phyloP scores from a whole-genome alignment of 2,888 invertebrate species.

The Epinotia ramella region DNA sequence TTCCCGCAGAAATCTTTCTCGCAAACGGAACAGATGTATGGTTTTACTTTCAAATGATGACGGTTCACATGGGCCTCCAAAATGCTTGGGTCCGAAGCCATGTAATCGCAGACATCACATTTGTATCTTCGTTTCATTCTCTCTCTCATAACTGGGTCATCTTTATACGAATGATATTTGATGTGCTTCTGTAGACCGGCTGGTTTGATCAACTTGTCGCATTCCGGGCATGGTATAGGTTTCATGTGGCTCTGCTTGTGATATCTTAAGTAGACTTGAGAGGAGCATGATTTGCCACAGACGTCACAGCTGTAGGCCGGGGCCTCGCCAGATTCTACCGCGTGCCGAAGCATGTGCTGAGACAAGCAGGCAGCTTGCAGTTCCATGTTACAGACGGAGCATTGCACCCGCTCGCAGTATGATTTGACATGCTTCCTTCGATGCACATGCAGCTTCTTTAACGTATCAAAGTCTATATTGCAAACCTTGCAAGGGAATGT shows the following conservation, averaged over 20 bases:
- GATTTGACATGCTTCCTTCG: slow-evolving; percentile 41
- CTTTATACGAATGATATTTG: slow-evolving; percentile 41
- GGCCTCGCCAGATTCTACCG: slow-evolving; percentile 40
- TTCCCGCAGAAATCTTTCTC: slow-evolving; percentile 54
- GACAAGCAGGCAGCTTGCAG: slow-evolving; percentile 57
- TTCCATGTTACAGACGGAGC: slow-evolving; percentile 58
- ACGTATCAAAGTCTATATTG: slow-evolving; percentile 54
- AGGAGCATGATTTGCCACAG: slow-evolving; percentile 57
- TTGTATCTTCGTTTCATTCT: slow-evolving; percentile 42
- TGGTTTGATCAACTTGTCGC: slow-evolving; percentile 54
- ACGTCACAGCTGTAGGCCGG: slow-evolving; percentile 56
- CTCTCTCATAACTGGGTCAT: slow-evolving; percentile 36
- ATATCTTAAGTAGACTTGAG: slow-evolving; percentile 52
- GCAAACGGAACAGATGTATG: slow-evolving; percentile 57
- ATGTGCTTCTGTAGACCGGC: slow-evolving; percentile 56
- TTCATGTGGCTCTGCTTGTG: slow-evolving; percentile 57
- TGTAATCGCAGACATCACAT: slow-evolving; percentile 55
- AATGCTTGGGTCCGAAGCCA: slow-evolving; percentile 46
- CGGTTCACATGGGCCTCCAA: slow-evolving; percentile 60
- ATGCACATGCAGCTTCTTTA: slow-evolving; percentile 42
- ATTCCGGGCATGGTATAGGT: slow-evolving; percentile 55
- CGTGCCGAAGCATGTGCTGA: slow-evolving; percentile 58
- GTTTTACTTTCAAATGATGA: slow-evolving; percentile 59
- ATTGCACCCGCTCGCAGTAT: slow-evolving; percentile 59
- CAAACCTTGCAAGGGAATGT: slow-evolving; percentile 63